A percentile compares a stretch with the other conserved stretches of the same genome.
Evolutionary conservation across 2,797 vertebrate species (phyloP).

Genomic region (Paramormyrops hopkinsi): DNA sequence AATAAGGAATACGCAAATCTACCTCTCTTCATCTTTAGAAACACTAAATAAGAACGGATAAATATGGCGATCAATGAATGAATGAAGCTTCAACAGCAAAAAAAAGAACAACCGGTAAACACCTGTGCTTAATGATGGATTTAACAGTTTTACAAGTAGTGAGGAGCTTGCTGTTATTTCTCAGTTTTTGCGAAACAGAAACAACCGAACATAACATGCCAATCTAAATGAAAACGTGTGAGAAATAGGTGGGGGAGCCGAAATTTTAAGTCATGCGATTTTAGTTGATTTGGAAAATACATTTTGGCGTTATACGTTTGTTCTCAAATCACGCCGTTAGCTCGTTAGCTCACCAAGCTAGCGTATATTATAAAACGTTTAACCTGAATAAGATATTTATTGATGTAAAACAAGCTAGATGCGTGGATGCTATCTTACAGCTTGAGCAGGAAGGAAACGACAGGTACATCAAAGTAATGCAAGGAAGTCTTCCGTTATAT

Average conservation of each 20-base stretch:
- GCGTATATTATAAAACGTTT: neutral
- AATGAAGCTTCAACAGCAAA: neutral
- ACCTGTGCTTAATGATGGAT: neutral
- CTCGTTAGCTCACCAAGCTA: neutral
- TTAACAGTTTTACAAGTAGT: neutral
- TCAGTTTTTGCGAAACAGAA: neutral
- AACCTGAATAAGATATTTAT: neutral
- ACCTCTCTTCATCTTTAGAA: neutral
- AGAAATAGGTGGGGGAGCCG: neutral
- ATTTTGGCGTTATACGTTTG: neutral
- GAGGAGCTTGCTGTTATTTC: neutral
- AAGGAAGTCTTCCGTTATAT: neutral
- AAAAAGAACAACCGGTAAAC: too few relatives aligned
- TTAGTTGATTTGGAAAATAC: neutral
- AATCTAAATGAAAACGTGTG: neutral
- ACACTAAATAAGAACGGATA: neutral
- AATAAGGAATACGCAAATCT: neutral
- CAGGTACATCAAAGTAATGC: neutral
- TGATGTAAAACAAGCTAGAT: neutral
- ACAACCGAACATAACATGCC: neutral
- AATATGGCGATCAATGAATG: neutral
- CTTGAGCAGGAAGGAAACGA: neutral
- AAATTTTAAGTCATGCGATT: neutral
- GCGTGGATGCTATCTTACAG: neutral
- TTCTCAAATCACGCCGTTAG: neutral